Percentiles rank a stretch among this genome's conserved stretches.
phyloP scores from a whole-genome alignment of 2,888 invertebrate genomes.

The Slavum lentiscoides region DNA sequence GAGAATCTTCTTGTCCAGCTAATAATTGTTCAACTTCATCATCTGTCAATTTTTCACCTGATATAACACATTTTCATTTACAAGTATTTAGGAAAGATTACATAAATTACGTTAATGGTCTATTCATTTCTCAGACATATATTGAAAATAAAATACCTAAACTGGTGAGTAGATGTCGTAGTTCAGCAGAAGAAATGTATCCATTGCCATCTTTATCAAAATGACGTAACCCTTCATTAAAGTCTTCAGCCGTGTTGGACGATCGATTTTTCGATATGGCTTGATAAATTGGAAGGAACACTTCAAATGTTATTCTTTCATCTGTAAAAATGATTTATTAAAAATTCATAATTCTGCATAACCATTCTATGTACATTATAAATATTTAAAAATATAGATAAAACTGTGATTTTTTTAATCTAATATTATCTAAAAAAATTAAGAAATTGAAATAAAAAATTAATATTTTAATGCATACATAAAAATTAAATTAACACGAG shows the following conservation, averaged over 20 bases:
- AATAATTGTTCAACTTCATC: conserved; percentile 96
- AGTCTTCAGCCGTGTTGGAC: conserved; percentile 94
- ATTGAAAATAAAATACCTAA: conserved; percentile 66
- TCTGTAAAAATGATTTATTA: conserved; percentile 63
- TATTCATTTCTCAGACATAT: background rate
- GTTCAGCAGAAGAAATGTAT: conserved; percentile 95
- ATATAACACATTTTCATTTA: background rate
- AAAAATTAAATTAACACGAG: background rate
- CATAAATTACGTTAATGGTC: background rate
- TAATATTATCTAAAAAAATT: too few species aligned
- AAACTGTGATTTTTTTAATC: too few species aligned
- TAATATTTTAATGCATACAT: too few species aligned
- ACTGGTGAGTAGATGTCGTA: conserved; percentile 94
- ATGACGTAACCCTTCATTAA: conserved; percentile 96
- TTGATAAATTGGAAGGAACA: conserved; percentile 95
- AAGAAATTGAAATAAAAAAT: too few species aligned
- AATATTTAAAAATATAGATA: too few species aligned
- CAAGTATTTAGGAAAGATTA: background rate
- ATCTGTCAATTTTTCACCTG: conserved; percentile 92
- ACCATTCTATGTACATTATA: too few species aligned
- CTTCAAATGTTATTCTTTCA: conserved; percentile 96
- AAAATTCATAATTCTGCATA: too few species aligned
- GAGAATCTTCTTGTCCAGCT: conserved; percentile 96
- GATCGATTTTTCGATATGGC: conserved; percentile 93
- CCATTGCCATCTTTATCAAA: conserved; percentile 99